Evolutionary conservation across 1,140 invertebrate genomes (phyloP), one percentile per base, ranked within the genome.

Genomic region (Macrosteles quadrilineatus): DNA sequence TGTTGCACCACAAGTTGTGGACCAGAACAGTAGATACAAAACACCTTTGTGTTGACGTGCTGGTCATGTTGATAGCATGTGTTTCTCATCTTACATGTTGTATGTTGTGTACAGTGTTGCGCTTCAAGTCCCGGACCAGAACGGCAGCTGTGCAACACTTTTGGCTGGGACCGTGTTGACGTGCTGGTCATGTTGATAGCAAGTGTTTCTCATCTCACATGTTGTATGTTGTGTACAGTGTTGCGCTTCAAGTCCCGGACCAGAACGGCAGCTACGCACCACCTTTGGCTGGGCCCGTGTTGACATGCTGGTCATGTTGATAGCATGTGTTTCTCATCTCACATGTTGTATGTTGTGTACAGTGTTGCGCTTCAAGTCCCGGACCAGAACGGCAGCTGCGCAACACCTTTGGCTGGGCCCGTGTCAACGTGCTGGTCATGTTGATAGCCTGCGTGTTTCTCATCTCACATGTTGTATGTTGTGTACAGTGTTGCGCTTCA

Each of bases 261-360:
- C 67, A 6, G 89, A 92, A 71, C 85, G 85, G 25, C 86, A 86
- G 68, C 83, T 95, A 68, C 88, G 88, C 50, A 95, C 95, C 78
- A 97, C 94, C 0, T 97, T 97, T 72, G 94, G 94, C 0, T 97
- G 94, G 93, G 91, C 93, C 0, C 85, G 94, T 65, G 90, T 95
- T 29, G 93, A 96, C 75, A 89, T 96, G 0, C 80, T 95, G 3
- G 90, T 89, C 50, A 90, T 91, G 82, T 80, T 94, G 12, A 87
- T 90, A 19, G 92, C 91, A 40, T 92, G 89, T 77, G 88, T 94
- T n/a, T n/a, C n/a, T n/a, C n/a, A n/a, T n/a, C n/a, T n/a, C n/a
- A n/a, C n/a, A n/a, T 64, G 29, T 64, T 23, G n/a, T 31, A 12
- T 64, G 4, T 17, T 32, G 31, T 64, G 62, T 32, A n/a, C n/a